These are phyloP conservation scores for Pseudococcus longispinus DNA, from an alignment of 2,888 invertebrate species.

Conservation along the genomic window DNA sequence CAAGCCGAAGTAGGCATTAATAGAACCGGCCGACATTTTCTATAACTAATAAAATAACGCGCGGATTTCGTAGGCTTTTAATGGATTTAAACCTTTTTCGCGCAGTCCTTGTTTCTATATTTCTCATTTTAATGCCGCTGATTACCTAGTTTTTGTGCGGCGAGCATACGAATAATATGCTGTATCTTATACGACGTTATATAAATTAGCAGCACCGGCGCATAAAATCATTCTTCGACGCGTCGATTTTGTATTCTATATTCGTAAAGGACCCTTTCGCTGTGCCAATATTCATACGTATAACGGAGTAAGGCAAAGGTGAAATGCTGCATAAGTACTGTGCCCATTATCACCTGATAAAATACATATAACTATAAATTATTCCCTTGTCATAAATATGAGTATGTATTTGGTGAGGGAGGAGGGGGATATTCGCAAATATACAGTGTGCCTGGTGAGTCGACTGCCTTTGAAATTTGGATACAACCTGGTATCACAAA, in stretches of 20 bases:
- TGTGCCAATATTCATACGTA: too few relatives aligned
- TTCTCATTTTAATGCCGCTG: not conserved
- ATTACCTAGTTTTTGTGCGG: not conserved
- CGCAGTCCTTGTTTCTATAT: not conserved
- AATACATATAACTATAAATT: too few relatives aligned
- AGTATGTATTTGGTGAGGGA: too few relatives aligned
- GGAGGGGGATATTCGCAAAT: too few relatives aligned
- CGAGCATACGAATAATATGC: not conserved
- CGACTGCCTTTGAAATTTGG: too few relatives aligned
- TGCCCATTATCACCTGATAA: too few relatives aligned
- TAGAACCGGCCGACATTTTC: not conserved
- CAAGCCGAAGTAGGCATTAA: constrained; percentile 6
- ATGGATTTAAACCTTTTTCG: constrained; percentile 2
- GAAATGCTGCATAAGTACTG: too few relatives aligned
- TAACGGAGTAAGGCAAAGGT: too few relatives aligned
- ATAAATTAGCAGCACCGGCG: not conserved
- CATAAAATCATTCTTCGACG: not conserved
- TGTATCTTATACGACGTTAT: not conserved
- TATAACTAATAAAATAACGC: constrained; percentile 7
- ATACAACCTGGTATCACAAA: too few relatives aligned
- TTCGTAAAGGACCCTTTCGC: not conserved
- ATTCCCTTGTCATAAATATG: too few relatives aligned
- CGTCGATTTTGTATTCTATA: not conserved
- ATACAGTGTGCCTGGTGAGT: too few relatives aligned
- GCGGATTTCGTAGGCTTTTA: not conserved